Evolutionary conservation across 2,888 invertebrate genomes (phyloP).

Genomic region (Eledone cirrhosa): DNA sequence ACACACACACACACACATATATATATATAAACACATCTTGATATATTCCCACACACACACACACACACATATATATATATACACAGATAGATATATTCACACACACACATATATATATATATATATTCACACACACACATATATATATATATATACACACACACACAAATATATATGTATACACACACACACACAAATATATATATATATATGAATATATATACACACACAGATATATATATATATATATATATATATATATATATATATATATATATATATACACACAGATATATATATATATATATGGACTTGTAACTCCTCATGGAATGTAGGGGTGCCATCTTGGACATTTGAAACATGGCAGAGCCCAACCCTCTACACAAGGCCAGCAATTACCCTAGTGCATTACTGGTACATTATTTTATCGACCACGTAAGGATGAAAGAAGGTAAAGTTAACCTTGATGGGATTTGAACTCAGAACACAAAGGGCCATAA

Average conservation of each 20-base stretch:
- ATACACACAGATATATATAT: background rate
- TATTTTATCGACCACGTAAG: no score
- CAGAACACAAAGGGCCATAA: no score
- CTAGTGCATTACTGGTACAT: no score
- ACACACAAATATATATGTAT: background rate
- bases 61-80: background rate
- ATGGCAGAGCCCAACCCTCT: no score
- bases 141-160: background rate
- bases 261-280: no score
- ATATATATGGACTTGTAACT: background rate
- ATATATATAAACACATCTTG: background rate
- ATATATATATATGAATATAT: constrained; percentile 5
- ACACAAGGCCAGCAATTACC: no score
- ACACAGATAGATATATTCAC: background rate
- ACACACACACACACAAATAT: background rate
- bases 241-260: no score
- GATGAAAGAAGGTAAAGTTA: no score
- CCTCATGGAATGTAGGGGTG: no score
- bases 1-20: background rate
- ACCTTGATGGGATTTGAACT: no score
- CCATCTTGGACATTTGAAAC: no score
- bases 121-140: background rate
- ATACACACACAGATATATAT: background rate
- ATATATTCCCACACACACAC: background rate
- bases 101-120: background rate